Evolutionary conservation across 2,113 vertebrate genomes (phyloP).

Genomic region (Crypturellus undulatus): DNA sequence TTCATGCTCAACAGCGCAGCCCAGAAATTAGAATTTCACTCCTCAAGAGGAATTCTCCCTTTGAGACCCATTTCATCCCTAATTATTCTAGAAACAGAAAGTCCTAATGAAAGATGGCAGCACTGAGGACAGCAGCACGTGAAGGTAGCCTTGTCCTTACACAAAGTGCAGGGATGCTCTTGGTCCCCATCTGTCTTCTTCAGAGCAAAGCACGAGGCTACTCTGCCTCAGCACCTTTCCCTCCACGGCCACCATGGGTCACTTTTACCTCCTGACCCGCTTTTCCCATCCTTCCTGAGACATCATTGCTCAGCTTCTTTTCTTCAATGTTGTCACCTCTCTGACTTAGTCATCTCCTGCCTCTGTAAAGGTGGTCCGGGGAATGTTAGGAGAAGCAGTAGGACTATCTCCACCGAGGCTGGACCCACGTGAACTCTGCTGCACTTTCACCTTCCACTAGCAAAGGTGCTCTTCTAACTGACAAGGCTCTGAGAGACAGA

Average conservation of each 20-base stretch:
- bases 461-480: not conserved
- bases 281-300: not conserved
- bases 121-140: not conserved
- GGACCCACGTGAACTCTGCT: not conserved
- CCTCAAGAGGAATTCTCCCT: not conserved
- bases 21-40: not conserved
- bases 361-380: not conserved
- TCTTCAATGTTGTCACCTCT: not conserved
- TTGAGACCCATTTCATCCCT: not conserved
- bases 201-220: not conserved
- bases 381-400: not conserved
- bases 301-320: not conserved
- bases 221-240: not conserved
- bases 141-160: not conserved
- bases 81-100: not conserved
- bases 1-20: not conserved
- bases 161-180: not conserved
- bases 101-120: not conserved
- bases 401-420: not conserved
- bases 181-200: not conserved
- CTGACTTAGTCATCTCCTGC: not conserved
- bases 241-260: not conserved
- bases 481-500: not conserved
- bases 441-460: not conserved
- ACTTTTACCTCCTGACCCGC: not conserved